These are phyloP conservation scores for Bubalus kerabau DNA, from an alignment of 2,113 vertebrate genomes.

Conservation along the genomic window DNA sequence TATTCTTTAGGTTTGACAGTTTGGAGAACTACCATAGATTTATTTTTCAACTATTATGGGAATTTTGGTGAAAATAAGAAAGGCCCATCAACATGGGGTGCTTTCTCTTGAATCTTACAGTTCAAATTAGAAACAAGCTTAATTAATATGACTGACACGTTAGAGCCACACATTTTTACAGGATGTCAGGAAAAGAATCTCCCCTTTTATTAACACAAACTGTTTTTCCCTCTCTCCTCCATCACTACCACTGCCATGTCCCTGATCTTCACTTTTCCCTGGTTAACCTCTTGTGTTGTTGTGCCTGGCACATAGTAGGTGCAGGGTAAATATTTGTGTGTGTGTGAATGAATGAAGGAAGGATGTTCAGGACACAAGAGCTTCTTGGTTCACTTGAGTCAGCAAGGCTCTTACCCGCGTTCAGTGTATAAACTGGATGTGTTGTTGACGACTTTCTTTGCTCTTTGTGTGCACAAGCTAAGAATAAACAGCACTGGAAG, in stretches of 20 bases:
- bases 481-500: slow-evolving; percentile 54
- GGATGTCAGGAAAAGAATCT: slow-evolving; percentile 42
- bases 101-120: neutral
- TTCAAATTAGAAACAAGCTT: neutral
- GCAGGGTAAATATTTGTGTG: slow-evolving; percentile 62
- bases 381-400: slow-evolving; percentile 53
- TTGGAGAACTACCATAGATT: neutral
- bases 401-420: neutral
- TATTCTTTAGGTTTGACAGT: neutral
- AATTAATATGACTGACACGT: neutral
- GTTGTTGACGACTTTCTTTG: slow-evolving; percentile 59
- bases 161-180: slow-evolving; percentile 3
- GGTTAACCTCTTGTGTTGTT: slow-evolving; percentile 63
- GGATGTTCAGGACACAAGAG: neutral
- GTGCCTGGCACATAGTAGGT: slow-evolving; percentile 72
- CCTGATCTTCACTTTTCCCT: slow-evolving; percentile 20
- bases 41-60: neutral
- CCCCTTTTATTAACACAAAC: slow-evolving; percentile 28
- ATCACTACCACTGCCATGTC: neutral
- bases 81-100: neutral
- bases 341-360: slow-evolving; percentile 51
- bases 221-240: neutral
- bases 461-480: slow-evolving; percentile 67
- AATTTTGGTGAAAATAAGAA: neutral
- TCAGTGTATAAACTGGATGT: slow-evolving; percentile 53